Evolutionary conservation across 2,888 invertebrate genomes (phyloP), one percentile per base, ranked within the genome.

Genomic region (Teleogryllus oceanicus): DNA sequence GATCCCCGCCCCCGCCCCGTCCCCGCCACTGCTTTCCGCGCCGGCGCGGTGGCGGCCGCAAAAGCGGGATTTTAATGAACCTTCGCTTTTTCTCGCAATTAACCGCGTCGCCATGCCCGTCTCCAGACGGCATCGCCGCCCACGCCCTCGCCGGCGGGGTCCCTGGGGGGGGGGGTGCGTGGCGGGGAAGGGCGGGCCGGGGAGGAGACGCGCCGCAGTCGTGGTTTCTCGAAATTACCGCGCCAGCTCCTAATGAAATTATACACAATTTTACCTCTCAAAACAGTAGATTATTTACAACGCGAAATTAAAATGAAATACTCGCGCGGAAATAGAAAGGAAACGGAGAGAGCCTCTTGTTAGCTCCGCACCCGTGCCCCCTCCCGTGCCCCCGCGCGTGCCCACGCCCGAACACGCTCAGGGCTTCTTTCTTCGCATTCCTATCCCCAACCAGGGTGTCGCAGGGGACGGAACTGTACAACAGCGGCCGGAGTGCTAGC

Each of bases 51-150:
- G 8, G 62, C 62, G 5, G n/a, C 62, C 62, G 62, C 62, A 62
- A 62, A 62, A n/a, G 62, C 62, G n/a, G n/a, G n/a, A 62, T 62
- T 62, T 62, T 62, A 62, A 62, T 62, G 62, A 62, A 62, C 62
- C 62, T 62, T n/a, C 62, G 62, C 62, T 62, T 62, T 62, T 62
- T 62, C 62, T 62, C 62, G 62, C 62, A 62, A 62, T 62, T 62
- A 62, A 62, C 62, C n/a, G 62, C 62, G 62, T 62, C 62, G 13
- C 16, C 62, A n/a, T 18, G 13, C 16, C 62, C n/a, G 62, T 62
- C 62, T 62, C 62, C n/a, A 62, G 62, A 18, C 13, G n/a, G 62
- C 62, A 37, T 37, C 37, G 37, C 37, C 37, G 5, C 37, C 37
- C 37, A 8, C 37, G 37, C 37, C 37, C 37, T 8, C 37, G 5